These are phyloP conservation scores for Motacilla alba DNA, from an alignment of 2,113 vertebrate genomes.

Conservation along the genomic window DNA sequence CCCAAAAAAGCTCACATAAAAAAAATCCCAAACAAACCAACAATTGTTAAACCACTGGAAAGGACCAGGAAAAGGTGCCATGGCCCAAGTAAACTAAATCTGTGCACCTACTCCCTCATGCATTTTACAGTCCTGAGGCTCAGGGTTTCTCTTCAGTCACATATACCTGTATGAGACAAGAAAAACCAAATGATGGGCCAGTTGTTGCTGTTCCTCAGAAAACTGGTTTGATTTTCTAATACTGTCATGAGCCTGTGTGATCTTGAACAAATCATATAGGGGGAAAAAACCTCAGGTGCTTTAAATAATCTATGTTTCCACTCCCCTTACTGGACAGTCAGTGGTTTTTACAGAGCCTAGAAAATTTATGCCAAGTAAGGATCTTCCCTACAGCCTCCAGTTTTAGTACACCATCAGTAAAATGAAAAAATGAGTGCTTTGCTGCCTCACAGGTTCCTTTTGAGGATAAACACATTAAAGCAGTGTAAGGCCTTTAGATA, in stretches of 20 bases:
- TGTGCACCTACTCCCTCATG: neutral
- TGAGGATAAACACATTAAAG: neutral
- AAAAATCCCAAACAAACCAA: neutral
- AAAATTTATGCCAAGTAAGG: neutral
- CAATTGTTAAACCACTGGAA: neutral
- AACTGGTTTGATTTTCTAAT: neutral
- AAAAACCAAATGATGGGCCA: neutral
- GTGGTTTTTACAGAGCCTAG: neutral
- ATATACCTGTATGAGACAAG: neutral
- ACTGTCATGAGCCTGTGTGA: neutral
- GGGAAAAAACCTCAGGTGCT: neutral
- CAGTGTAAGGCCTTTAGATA: neutral
- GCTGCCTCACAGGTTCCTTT: neutral
- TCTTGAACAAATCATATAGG: neutral
- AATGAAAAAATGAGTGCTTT: neutral
- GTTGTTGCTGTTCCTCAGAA: neutral
- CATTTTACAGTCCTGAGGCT: neutral
- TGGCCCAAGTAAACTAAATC: neutral
- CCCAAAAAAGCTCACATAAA: rapidly evolving
- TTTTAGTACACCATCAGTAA: neutral
- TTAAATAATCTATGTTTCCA: neutral
- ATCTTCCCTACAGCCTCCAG: neutral
- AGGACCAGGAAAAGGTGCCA: neutral
- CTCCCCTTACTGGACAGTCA: neutral
- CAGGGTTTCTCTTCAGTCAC: neutral